Conservation (phyloP, 2,888 invertebrate species). For the Pristionchus mayeri region DNA sequence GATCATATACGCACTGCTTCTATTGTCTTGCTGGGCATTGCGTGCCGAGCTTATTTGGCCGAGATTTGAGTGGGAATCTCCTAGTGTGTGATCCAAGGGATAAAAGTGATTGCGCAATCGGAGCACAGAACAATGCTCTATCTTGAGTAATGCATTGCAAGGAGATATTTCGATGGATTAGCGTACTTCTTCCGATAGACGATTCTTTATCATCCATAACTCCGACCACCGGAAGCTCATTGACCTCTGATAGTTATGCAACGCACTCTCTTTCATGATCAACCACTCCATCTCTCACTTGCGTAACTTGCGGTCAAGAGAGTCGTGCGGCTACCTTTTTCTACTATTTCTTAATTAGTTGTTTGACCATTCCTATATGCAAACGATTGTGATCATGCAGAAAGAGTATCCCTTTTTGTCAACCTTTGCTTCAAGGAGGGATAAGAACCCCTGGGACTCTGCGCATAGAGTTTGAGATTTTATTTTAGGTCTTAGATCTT, state of each 20-base stretch:
- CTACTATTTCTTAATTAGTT: neutral
- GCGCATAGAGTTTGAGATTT: neutral
- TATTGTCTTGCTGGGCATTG: neutral
- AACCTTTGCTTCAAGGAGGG: neutral
- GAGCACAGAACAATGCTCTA: neutral
- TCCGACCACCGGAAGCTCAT: slow-evolving; percentile 33
- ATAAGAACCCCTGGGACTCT: neutral
- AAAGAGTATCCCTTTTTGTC: neutral
- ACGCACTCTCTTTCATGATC: neutral
- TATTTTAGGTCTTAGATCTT: neutral
- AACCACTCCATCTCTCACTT: neutral
- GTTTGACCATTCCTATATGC: too few relatives aligned
- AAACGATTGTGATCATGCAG: neutral
- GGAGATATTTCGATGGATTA: too few relatives aligned
- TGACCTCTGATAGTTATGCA: neutral
- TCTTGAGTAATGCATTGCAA: neutral
- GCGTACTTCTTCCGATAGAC: neutral
- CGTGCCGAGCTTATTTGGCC: slow-evolving; percentile 6
- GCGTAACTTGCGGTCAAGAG: slow-evolving; percentile 7
- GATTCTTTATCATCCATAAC: neutral
- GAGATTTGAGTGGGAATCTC: slow-evolving; percentile 7
- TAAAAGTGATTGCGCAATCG: slow-evolving; percentile 9
- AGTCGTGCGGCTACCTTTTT: neutral
- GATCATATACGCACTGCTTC: neutral
- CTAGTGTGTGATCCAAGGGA: slow-evolving; percentile 15